These are phyloP conservation scores for Coccyzus lansbergi DNA, from an alignment of 2,797 vertebrate species.

Conservation along the genomic window DNA sequence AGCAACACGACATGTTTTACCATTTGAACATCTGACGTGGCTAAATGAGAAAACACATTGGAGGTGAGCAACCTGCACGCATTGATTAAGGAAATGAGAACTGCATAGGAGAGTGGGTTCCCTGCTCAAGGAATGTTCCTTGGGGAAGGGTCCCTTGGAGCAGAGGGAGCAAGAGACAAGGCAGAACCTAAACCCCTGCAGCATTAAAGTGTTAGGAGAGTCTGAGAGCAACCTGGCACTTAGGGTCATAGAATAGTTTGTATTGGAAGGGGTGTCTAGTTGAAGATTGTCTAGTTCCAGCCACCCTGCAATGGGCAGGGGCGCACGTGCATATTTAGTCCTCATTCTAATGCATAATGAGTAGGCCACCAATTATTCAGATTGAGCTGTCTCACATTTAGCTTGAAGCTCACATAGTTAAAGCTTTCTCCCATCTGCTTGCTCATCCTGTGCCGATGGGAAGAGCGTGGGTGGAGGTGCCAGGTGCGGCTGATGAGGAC, in stretches of 20 bases:
- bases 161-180: neutral
- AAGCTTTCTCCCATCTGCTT: neutral
- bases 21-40: neutral
- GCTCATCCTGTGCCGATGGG: neutral
- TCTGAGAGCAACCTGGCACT: neutral
- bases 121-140: neutral
- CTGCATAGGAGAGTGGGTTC: fast-evolving
- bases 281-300: no score
- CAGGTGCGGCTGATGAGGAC: neutral
- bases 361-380: neutral
- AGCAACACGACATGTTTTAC: neutral
- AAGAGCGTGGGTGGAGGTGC: neutral
- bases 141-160: neutral
- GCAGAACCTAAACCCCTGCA: neutral
- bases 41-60: neutral
- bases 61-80: fast-evolving
- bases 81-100: neutral
- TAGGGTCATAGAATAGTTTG: neutral
- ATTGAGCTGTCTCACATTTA: neutral
- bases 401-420: neutral
- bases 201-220: neutral
- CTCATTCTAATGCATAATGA: neutral
- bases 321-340: neutral
- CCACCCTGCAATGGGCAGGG: no score
- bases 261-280: no score